Evolutionary conservation across 2,113 vertebrate genomes (phyloP), one percentile per base, ranked within the genome.

Genomic region (Grammomys surdaster): DNA sequence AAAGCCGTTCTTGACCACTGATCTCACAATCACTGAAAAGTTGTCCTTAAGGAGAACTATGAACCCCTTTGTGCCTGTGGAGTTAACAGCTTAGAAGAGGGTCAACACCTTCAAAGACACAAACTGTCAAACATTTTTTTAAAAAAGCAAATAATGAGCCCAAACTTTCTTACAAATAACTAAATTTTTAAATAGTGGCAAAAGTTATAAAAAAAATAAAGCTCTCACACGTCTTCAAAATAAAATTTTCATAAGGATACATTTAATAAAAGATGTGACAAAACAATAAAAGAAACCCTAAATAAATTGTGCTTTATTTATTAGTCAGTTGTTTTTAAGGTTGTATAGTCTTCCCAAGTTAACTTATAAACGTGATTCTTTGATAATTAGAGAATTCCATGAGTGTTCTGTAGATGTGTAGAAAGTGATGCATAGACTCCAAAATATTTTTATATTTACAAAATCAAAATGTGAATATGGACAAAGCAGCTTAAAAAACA

Each of bases 391-490:
- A 89, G 63, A 91, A 85, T 91, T 73, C 36, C 26, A 75, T 17
- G 7, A 88, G 20, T 73, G 5, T 82, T 56, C 51, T 77, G 88
- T 22, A 17, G 20, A 3, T 92, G 48, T 72, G 24, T 54, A 76
- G 73, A 92, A 96, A 65, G 10, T 48, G 33, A 51, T 63, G 19
- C n/a, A n/a, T 33, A 89, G 26, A 88, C 82, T 82, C 17, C 20
- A 92, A 81, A 88, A 84, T 88, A 33, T 13, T 33, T 86, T 33
- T 65, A 9, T 36, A 82, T 86, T 65, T 46, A 33, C 36, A 87
- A 94, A 94, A 78, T 91, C 48, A 77, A 95, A 89, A 28, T 31
- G 56, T 63, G 67, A 81, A 86, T 10, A 91, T 54, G 54, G 26
- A 31, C 10, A 33, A 33, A 89, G 89, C 33, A 80, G 40, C 89